Evolutionary conservation across 2,113 vertebrate genomes (phyloP).

Genomic region (Rhinolophus sinicus): DNA sequence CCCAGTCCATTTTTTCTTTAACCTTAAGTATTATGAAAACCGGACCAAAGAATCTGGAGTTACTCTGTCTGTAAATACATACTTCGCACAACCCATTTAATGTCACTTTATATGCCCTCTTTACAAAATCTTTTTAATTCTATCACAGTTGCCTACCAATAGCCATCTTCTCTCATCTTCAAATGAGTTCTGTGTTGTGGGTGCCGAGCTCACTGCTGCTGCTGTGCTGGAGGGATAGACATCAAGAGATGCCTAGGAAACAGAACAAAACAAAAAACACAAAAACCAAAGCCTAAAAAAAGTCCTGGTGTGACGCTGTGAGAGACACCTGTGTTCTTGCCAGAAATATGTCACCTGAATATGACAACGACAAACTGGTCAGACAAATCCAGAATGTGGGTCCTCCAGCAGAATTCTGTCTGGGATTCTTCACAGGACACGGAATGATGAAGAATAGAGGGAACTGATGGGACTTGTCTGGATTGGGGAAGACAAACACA

Average conservation of each 20-base stretch:
- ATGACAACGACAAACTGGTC: background rate
- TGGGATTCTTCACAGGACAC: background rate
- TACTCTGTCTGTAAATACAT: background rate
- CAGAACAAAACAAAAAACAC: background rate
- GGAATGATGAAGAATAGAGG: background rate
- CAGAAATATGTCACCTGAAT: background rate
- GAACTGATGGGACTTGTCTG: accelerated
- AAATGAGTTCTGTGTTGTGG: background rate
- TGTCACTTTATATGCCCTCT: background rate
- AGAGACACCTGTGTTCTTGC: background rate
- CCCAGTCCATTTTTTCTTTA: background rate
- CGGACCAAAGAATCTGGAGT: background rate
- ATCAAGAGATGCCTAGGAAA: background rate
- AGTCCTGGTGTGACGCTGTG: background rate
- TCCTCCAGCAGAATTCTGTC: background rate
- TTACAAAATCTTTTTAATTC: background rate
- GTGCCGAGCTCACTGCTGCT: accelerated
- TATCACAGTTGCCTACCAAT: background rate
- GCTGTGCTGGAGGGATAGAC: background rate
- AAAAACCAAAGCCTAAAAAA: background rate
- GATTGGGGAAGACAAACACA: background rate
- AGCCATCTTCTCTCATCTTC: background rate
- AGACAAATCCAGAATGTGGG: background rate
- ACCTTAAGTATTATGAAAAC: background rate
- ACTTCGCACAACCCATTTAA: background rate